Base-by-base conservation (phyloP, 2,888 invertebrate genomes). In the Dolichopus griseipennis region DNA sequence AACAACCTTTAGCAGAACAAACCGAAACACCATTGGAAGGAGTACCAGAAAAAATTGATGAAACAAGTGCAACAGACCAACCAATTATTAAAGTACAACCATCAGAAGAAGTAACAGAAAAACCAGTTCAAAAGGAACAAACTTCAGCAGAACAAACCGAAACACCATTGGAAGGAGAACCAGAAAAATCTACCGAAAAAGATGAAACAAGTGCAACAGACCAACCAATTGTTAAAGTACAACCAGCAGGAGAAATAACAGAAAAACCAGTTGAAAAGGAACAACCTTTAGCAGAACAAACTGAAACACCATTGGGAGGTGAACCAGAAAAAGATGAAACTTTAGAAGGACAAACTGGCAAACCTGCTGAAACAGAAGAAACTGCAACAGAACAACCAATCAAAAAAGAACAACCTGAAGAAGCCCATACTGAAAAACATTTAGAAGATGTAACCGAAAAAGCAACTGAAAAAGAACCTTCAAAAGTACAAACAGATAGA, bases 21-120 rank as follows among this genome's bases (percentile, higher is more conserved):
- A 37, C 33, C 8, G 65, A 70, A 69, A 64, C 68, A 22, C 66
- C 70, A n/a, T 66, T 71, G 61, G 70, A 72, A 21, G 72, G 72
- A 33, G 43, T 69, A 4, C 67, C 68, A 21, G 62, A 64, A 12
- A 66, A 70, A 41, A n/a, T n/a, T n/a, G 10, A n/a, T n/a, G n/a
- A n/a, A n/a, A n/a, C n/a, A n/a, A n/a, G n/a, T 20, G 15, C 15
- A 61, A 61, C 20, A 20, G 61, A 61, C 7, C n/a, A 61, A 61
- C 15, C 15, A 61, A 8, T 37, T 37, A 21, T n/a, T n/a, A n/a
- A n/a, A n/a, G n/a, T n/a, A 10, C 27, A 22, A 21, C 20, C 18
- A 43, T 27, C 27, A 18, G 63, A 63, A 15, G 37, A 20, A 18
- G 27, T 20, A 63, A 5, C 41, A 33, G 21, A 68, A 0, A 65